phyloP scores from a whole-genome alignment of 2,797 vertebrate species.

The Parauchenoglanis ngamensis region DNA sequence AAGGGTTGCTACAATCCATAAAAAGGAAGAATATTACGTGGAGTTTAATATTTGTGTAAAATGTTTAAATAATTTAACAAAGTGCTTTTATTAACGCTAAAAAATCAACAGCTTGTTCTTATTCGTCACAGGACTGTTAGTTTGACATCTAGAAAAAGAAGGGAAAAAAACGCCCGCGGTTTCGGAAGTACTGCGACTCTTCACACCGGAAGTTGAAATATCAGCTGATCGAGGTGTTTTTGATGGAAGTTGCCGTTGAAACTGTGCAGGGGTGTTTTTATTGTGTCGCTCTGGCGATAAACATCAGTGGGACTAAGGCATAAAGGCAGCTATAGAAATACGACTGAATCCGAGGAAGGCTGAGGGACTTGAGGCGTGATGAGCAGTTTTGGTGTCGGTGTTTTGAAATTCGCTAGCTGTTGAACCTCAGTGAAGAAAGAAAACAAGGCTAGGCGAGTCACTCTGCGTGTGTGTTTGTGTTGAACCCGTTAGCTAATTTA shows the following conservation, averaged over 20 bases:
- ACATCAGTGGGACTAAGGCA: conserved; percentile 33
- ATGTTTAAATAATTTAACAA: background rate
- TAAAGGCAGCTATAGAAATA: background rate
- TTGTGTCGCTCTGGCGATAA: conserved; percentile 28
- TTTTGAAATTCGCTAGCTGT: conserved; percentile 26
- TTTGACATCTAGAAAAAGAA: conserved; percentile 32
- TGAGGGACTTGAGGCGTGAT: conserved; percentile 18
- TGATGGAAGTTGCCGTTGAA: conserved; percentile 76
- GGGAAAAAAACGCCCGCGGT: background rate
- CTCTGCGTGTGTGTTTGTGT: background rate
- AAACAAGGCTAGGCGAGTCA: conserved; percentile 54
- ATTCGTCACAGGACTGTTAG: conserved; percentile 39
- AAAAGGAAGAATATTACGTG: background rate
- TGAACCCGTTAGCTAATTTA: conserved; percentile 4
- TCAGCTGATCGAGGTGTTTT: conserved; percentile 81
- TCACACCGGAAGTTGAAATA: conserved; percentile 71
- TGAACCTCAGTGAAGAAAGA: conserved; percentile 51
- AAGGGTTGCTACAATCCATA: background rate
- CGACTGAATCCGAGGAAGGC: background rate
- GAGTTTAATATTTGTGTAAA: background rate
- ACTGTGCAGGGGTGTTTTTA: conserved; percentile 34
- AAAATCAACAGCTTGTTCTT: background rate
- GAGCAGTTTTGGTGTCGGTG: conserved; percentile 2
- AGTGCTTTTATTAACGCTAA: background rate
- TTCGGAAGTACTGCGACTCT: conserved; percentile 42